phyloP scores from a whole-genome alignment of 2,888 invertebrate species.

The Dusona sp. region DNA sequence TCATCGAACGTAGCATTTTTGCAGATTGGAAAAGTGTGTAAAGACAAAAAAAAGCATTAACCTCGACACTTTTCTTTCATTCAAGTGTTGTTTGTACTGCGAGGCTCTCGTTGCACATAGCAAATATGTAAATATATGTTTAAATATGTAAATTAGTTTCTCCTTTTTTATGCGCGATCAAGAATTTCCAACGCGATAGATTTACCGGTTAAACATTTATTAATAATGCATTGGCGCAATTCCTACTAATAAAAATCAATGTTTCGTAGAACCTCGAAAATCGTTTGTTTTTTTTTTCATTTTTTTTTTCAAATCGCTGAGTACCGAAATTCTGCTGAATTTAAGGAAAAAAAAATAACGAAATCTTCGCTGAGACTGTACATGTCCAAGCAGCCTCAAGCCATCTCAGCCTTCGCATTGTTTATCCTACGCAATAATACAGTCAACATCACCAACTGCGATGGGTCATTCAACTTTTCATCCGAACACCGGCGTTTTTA shows the following conservation, averaged over 20 bases:
- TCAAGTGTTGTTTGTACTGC: neutral
- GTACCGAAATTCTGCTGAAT: neutral
- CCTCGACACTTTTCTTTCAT: slow-evolving; percentile 15
- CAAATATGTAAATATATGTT: neutral
- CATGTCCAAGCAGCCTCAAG: neutral
- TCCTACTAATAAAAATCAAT: neutral
- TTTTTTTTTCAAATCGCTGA: neutral
- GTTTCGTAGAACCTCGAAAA: neutral
- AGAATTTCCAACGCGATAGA: neutral
- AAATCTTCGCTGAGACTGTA: slow-evolving; percentile 1
- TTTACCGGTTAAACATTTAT: neutral
- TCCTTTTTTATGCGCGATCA: neutral
- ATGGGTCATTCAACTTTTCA: slow-evolving; percentile 52
- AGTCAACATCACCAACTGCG: slow-evolving; percentile 13
- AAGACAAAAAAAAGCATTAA: neutral
- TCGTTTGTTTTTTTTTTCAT: neutral
- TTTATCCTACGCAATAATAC: slow-evolving; percentile 28
- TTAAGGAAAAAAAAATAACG: neutral
- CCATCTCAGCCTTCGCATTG: neutral
- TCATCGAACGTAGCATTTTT: neutral
- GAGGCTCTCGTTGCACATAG: neutral
- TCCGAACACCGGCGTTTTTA: slow-evolving; percentile 1
- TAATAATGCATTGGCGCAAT: no score
- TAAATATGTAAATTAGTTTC: neutral
- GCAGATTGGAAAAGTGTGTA: slow-evolving; percentile 12